phyloP scores from a whole-genome alignment of 2,797 vertebrate species.

The Sphaeramia orbicularis region DNA sequence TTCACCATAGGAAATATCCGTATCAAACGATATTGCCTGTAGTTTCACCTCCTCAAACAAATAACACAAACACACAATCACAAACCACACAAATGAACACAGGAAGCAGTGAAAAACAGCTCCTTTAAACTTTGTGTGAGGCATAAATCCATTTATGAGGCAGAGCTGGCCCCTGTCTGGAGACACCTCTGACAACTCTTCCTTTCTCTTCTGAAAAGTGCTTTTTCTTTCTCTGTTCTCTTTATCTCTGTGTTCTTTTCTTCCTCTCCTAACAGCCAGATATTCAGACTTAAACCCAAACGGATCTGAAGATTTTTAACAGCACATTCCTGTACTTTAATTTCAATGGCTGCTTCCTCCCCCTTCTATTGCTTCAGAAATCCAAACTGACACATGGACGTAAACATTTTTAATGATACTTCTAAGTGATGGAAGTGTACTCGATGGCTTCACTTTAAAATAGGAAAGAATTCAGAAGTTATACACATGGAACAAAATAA shows the following conservation, averaged over 20 bases:
- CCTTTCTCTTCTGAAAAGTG: constrained; percentile 17
- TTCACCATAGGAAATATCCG: neutral
- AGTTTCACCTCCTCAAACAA: constrained; percentile 6
- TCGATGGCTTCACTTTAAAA: too few species aligned
- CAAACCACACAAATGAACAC: constrained; percentile 23
- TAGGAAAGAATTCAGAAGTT: too few species aligned
- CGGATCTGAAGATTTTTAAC: constrained; percentile 52
- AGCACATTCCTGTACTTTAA: constrained; percentile 60
- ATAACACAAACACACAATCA: constrained; percentile 22
- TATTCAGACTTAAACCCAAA: constrained; percentile 49
- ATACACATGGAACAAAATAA: too few species aligned
- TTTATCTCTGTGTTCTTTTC: neutral
- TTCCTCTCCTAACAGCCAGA: constrained; percentile 36
- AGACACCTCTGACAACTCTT: constrained; percentile 56
- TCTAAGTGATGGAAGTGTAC: constrained; percentile 1
- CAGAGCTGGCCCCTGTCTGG: constrained; percentile 31
- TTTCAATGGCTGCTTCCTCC: constrained; percentile 42
- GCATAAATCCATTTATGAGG: constrained; percentile 55
- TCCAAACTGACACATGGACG: constrained; percentile 1
- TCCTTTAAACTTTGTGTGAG: constrained; percentile 45
- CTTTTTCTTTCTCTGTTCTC: constrained; percentile 4
- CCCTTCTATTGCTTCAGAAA: neutral
- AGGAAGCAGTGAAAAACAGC: constrained; percentile 21
- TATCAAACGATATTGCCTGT: constrained; percentile 15
- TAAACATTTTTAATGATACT: neutral